Conservation (phyloP, 2,797 vertebrate species). For the Huso huso region DNA sequence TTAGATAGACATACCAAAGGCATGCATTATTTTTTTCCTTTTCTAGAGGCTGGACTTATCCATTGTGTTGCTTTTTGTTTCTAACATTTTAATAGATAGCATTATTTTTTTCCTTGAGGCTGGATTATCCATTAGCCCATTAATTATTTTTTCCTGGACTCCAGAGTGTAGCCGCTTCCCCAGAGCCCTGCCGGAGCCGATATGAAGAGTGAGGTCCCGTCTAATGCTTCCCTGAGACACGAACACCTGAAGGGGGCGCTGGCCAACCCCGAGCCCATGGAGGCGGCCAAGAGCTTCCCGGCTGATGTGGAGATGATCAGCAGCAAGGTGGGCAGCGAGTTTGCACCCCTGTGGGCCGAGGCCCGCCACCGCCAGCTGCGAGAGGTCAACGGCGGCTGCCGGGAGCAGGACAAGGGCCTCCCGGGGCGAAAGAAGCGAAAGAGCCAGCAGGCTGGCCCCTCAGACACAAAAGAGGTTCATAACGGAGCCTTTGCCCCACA, state of each 20-base stretch:
- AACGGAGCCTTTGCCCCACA: conserved; percentile 52
- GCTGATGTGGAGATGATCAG: conserved; percentile 87
- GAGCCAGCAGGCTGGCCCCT: conserved; percentile 95
- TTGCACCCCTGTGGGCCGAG: conserved; percentile 80
- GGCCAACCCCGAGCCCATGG: conserved; percentile 82
- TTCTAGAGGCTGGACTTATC: too few relatives aligned
- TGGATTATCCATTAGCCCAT: too few relatives aligned
- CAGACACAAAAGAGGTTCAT: conserved; percentile 74
- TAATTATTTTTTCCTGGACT: conserved; percentile 39
- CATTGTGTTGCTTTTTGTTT: too few relatives aligned
- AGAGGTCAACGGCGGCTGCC: conserved; percentile 63
- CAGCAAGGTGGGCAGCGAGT: conserved; percentile 84
- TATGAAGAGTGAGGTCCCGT: conserved; percentile 97
- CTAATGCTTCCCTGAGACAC: conserved; percentile 83
- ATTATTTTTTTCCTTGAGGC: too few relatives aligned
- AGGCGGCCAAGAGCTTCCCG: conserved; percentile 79
- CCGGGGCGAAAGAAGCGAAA: conserved; percentile 86
- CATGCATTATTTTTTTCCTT: too few relatives aligned
- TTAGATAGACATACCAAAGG: too few relatives aligned
- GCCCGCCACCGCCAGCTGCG: conserved; percentile 76
- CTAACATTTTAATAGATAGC: too few relatives aligned
- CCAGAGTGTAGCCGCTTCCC: conserved; percentile 50
- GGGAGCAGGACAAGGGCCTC: conserved; percentile 77
- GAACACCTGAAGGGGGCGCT: conserved; percentile 90
- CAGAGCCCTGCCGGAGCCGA: conserved; percentile 64